These are phyloP conservation scores for Acestrorhynchus altus DNA, from an alignment of 2,797 vertebrate genomes.

Conservation along the genomic window DNA sequence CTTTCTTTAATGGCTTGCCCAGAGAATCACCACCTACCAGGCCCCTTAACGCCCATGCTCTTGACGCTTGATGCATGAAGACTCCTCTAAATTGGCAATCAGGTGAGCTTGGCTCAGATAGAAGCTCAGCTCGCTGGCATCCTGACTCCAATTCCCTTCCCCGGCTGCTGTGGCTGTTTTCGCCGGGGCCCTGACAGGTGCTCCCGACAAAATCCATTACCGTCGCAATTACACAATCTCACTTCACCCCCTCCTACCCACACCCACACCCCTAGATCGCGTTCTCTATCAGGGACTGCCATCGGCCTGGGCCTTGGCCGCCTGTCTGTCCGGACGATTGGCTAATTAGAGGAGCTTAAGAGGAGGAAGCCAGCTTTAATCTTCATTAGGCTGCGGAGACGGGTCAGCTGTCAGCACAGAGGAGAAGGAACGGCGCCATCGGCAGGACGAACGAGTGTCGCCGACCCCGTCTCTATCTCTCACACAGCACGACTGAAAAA, in stretches of 20 bases:
- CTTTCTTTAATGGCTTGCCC: constrained; percentile 59
- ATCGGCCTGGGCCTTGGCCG: constrained; percentile 27
- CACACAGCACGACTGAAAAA: constrained; percentile 31
- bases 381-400: constrained; percentile 65
- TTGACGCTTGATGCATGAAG: constrained; percentile 67
- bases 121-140: constrained; percentile 62
- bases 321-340: constrained; percentile 56
- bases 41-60: constrained; percentile 47
- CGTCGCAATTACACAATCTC: constrained; percentile 74
- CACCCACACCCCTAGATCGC: constrained; percentile 40
- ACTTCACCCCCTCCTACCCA: constrained; percentile 54
- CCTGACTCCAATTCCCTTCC: constrained; percentile 70
- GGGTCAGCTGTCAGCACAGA: constrained; percentile 54
- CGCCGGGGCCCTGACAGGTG: constrained; percentile 76
- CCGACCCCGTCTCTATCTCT: constrained; percentile 33
- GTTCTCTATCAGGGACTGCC: constrained; percentile 47
- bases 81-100: constrained; percentile 78
- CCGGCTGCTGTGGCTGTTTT: constrained; percentile 65
- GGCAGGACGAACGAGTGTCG: constrained; percentile 20
- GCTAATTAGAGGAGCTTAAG: constrained; percentile 71
- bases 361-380: constrained; percentile 68
- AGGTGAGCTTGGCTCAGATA: constrained; percentile 72
- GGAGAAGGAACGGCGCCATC: constrained; percentile 43
- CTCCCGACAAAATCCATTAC: constrained; percentile 81
- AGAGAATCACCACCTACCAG: constrained; percentile 45